phyloP scores from a whole-genome alignment of 2,888 invertebrate species.

The Cerastis rubricosa region DNA sequence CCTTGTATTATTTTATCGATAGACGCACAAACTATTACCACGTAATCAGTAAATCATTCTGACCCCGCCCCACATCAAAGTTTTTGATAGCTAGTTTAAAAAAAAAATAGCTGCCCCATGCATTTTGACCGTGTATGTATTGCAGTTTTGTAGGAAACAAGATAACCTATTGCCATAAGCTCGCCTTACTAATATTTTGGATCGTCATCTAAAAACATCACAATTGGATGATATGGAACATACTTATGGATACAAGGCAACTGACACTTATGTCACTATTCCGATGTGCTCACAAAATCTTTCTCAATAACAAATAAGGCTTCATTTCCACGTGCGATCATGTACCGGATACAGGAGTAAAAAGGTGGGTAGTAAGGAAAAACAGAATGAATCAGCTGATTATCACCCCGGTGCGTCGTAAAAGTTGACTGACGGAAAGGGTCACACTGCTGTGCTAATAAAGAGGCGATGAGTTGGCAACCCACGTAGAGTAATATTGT shows the following conservation, averaged over 20 bases:
- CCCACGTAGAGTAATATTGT: constrained; percentile 43
- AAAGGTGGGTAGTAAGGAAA: constrained; percentile 43
- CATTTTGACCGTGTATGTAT: too few relatives aligned
- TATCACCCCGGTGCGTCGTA: constrained; percentile 56
- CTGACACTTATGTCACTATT: neutral
- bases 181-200: too few relatives aligned
- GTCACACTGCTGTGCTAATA: constrained; percentile 57
- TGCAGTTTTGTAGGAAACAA: too few relatives aligned
- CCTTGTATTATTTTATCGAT: neutral
- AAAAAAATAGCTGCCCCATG: too few relatives aligned
- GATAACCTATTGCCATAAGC: too few relatives aligned
- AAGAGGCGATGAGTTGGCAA: constrained; percentile 57
- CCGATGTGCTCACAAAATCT: neutral
- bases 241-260: too few relatives aligned
- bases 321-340: neutral
- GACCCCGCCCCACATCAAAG: too few relatives aligned
- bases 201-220: too few relatives aligned
- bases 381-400: constrained; percentile 59
- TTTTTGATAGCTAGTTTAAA: too few relatives aligned
- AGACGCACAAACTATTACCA: too few relatives aligned
- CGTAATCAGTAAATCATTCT: too few relatives aligned
- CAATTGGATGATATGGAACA: too few relatives aligned
- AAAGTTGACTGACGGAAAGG: constrained; percentile 59
- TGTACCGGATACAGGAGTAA: constrained; percentile 27
- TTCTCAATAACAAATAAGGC: neutral